Evolutionary conservation across 2,113 vertebrate genomes (phyloP), one percentile per base, ranked within the genome.

Genomic region (Leiothrix lutea): DNA sequence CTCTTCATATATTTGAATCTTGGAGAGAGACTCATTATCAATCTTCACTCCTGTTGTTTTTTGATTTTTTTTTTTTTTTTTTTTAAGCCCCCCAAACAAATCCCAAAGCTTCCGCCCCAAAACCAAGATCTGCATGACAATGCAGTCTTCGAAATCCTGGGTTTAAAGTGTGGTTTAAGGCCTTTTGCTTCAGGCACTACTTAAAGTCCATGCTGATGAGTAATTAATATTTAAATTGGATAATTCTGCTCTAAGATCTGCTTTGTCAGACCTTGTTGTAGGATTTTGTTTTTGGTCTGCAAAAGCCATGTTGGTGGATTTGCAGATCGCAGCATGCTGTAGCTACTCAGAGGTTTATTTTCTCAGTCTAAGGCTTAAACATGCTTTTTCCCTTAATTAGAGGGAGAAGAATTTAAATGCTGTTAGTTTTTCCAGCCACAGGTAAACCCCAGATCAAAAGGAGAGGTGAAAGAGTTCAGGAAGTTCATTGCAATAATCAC

Each of bases 151-250:
- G 73, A 88, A 89, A 82, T 62, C 70, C 40, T 53, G 66, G 48
- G 48, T 90, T 92, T 93, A 42, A 62, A 77, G 53, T 84, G 75
- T 36, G 62, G 71, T 91, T 96, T 92, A 93, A 94, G 57, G 71
- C 58, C 67, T 91, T 90, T 92, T 77, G 64, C 57, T 86, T 94
- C 64, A 90, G 56, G 71, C 7, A 5, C 21, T 78, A 64, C 22
- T 44, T 80, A 26, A 83, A 86, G 61, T 94, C 75, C 48, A 11
- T 47, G 67, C 72, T 88, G 92, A 91, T 92, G 33, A 92, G 81
- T 88, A 94, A 95, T 95, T 97, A 96, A 94, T 91, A 86, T 67
- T 94, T 83, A 88, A 90, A 75, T 96, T 2, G 5, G 71, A 57
- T 96, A 95, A 90, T 88, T 82, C 77, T 86, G 17, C 36, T 81